phyloP scores from a whole-genome alignment of 2,797 vertebrate species.

The Cheirogaleus major region DNA sequence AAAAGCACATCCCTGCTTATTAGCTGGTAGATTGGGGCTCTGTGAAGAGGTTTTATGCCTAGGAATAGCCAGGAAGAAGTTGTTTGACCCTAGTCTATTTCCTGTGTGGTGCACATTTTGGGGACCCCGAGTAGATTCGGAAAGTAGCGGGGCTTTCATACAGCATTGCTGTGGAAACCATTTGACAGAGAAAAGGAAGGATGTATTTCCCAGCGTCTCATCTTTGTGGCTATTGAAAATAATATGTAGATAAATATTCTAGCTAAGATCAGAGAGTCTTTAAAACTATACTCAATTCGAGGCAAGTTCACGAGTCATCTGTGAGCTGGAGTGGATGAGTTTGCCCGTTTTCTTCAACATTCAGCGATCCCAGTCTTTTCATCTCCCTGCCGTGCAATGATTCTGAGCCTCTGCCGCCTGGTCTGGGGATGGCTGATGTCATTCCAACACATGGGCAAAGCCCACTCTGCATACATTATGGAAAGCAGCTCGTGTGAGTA shows the following conservation, averaged over 20 bases:
- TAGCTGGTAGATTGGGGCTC: neutral
- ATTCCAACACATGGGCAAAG: constrained; percentile 51
- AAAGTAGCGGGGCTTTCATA: neutral
- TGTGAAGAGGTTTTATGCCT: neutral
- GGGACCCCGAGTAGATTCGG: neutral
- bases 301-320: neutral
- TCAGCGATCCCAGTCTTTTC: neutral
- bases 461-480: constrained; percentile 58
- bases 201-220: neutral
- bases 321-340: neutral
- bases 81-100: neutral
- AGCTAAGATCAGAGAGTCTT: neutral
- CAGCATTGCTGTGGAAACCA: neutral
- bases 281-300: neutral
- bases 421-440: constrained; percentile 34
- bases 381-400: constrained; percentile 38
- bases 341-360: neutral
- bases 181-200: neutral
- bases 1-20: neutral
- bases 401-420: constrained; percentile 51
- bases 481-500: constrained; percentile 58
- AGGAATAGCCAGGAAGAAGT: neutral
- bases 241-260: neutral
- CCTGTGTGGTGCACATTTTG: neutral
- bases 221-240: neutral